Evolutionary conservation across 37 sponge, comb jelly and placozoan genomes (phyloP), one percentile per base, ranked within the genome.

Genomic region (Bolinopsis microptera): DNA sequence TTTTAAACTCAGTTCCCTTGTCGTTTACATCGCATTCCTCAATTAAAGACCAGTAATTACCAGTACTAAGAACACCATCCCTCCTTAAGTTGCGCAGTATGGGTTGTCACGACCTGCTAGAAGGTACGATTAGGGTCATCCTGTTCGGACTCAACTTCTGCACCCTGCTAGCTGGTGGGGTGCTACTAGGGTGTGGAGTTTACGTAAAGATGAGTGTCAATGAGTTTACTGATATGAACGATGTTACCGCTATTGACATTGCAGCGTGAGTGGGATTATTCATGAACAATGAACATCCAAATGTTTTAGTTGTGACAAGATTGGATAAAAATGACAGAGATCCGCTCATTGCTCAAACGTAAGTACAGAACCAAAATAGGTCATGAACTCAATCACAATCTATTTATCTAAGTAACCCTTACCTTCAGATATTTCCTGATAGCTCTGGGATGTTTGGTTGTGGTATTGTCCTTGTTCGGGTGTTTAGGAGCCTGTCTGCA

Each of bases 401-500:
- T n/a, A n/a, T n/a, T n/a, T n/a, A n/a, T n/a, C n/a, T n/a, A n/a
- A n/a, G n/a, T n/a, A n/a, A n/a, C n/a, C n/a, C n/a, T n/a, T n/a
- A n/a, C n/a, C 32, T 82, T 82, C 90, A 86, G 90, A 23, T 86
- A 86, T 26, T 41, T 86, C 30, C 3, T 86, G 61, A 86, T 86
- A 13, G 90, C 36, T 0, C 30, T 86, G 3, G 90, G 90, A 23
- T 41, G 41, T 39, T 8, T 86, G 61, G 90, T 86, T 1, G 61
- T 86, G n/a, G 90, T 86, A 2, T 0, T 86, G 30, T 41, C 61
- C 13, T 48, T 86, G 30, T 27, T 86, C 1, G 90, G 90, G 30
- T 86, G 90, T 40, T 27, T 86, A 48, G 90, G 90, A 38, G 90
- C 90, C 30, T 86, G 90, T 27, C 90, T 86, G 2, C 90, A 86